Evolutionary conservation across 2,888 invertebrate genomes (phyloP).

Genomic region (Metacarcinus magister): DNA sequence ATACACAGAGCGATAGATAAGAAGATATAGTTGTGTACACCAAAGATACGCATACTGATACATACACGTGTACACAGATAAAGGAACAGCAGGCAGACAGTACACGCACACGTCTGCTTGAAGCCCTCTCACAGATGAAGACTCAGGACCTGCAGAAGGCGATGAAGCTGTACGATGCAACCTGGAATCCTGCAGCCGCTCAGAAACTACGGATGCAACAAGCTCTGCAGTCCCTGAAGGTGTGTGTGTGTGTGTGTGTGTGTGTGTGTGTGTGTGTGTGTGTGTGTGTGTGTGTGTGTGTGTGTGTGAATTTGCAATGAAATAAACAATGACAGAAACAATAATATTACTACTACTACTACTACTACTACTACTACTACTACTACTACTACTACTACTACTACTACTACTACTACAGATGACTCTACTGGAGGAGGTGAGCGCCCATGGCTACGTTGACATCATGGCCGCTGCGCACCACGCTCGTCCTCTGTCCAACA

Average conservation of each 20-base stretch:
- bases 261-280: background rate
- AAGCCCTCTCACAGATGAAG: background rate
- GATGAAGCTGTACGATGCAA: slow-evolving; percentile 50
- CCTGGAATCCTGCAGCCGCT: slow-evolving; percentile 18
- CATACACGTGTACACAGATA: background rate
- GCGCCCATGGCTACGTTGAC: slow-evolving; percentile 34
- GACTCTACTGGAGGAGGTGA: slow-evolving; percentile 71
- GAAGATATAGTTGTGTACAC: too few species aligned
- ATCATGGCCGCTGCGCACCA: slow-evolving; percentile 64
- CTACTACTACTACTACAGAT: slow-evolving; percentile 61
- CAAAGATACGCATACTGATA: background rate
- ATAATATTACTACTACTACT: background rate
- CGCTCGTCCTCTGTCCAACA: slow-evolving; percentile 59
- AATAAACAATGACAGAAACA: background rate
- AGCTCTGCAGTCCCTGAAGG: slow-evolving; percentile 64
- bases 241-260: background rate
- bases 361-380: background rate
- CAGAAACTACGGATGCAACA: slow-evolving; percentile 39
- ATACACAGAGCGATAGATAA: too few species aligned
- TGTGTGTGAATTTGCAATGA: background rate
- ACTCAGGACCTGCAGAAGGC: slow-evolving; percentile 64
- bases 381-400: slow-evolving; percentile 8
- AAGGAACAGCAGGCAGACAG: background rate
- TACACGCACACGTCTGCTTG: background rate
- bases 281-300: slow-evolving; percentile 1